A percentile compares a stretch with the other conserved stretches of the same genome.
phyloP scores from a whole-genome alignment of 1,140 invertebrate genomes.

The Pseudomyrmex flavicornis region DNA sequence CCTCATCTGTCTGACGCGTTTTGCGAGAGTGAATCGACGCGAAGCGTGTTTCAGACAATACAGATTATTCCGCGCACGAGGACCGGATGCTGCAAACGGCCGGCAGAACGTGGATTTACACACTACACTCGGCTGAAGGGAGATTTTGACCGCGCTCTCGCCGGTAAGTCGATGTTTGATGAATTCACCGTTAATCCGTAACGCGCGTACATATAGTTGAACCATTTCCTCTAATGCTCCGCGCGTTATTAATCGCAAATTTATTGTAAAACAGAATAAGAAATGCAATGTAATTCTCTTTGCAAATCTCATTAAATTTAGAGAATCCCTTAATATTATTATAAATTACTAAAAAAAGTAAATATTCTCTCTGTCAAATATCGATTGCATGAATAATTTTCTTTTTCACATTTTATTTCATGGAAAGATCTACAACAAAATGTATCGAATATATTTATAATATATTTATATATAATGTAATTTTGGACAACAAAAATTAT shows the following conservation, averaged over 20 bases:
- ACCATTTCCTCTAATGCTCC: neutral
- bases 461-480: conserved; percentile 5
- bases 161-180: conserved; percentile 60
- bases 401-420: neutral
- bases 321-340: too few relatives aligned
- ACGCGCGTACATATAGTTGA: neutral
- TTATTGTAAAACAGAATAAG: conserved; percentile 16
- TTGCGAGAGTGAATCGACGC: conserved; percentile 57
- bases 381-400: neutral
- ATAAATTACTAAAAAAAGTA: too few relatives aligned
- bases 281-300: neutral
- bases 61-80: conserved; percentile 57
- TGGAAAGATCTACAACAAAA: neutral
- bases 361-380: neutral
- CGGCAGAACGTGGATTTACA: conserved; percentile 53
- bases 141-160: neutral
- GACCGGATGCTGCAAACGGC: conserved; percentile 54
- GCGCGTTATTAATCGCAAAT: conserved; percentile 5
- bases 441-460: neutral
- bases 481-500: neutral
- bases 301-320: too few relatives aligned
- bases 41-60: conserved; percentile 40
- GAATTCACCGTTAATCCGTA: conserved; percentile 7
- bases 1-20: conserved; percentile 51
- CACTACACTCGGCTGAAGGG: conserved; percentile 16